phyloP scores from a whole-genome alignment of 2,797 vertebrate genomes.

The Mormyrus hasselquistii region DNA sequence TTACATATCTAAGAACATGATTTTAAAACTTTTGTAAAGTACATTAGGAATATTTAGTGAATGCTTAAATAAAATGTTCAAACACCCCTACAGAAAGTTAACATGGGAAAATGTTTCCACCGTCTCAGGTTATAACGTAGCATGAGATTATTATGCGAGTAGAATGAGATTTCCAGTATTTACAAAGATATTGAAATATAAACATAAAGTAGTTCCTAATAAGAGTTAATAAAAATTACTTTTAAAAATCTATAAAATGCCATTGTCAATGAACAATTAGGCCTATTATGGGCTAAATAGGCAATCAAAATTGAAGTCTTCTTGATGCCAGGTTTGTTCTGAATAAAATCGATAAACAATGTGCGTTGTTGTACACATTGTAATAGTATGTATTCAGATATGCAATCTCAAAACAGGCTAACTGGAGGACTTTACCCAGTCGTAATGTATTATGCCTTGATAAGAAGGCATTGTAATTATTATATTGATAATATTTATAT shows the following conservation, averaged over 20 bases:
- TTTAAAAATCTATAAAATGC: background rate
- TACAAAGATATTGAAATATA: background rate
- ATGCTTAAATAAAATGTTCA: background rate
- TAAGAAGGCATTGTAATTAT: background rate
- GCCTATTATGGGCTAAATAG: background rate
- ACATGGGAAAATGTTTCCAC: background rate
- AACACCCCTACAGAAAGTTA: background rate
- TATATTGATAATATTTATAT: background rate
- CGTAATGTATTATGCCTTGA: background rate
- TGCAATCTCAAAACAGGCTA: background rate
- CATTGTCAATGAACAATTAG: background rate
- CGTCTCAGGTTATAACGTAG: background rate
- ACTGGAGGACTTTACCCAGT: background rate
- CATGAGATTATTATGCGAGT: background rate
- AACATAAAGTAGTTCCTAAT: background rate
- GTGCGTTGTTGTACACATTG: background rate
- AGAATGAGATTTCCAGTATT: background rate
- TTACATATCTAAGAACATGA: background rate
- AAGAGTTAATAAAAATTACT: background rate
- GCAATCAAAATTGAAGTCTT: background rate
- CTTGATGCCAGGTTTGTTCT: background rate
- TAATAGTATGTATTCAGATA: background rate
- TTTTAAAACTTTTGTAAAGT: background rate
- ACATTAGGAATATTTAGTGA: background rate
- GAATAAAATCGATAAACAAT: background rate